Evolutionary conservation across 2,888 invertebrate species (phyloP), one percentile per base, ranked within the genome.

Genomic region (Cyrtodaria siliqua): DNA sequence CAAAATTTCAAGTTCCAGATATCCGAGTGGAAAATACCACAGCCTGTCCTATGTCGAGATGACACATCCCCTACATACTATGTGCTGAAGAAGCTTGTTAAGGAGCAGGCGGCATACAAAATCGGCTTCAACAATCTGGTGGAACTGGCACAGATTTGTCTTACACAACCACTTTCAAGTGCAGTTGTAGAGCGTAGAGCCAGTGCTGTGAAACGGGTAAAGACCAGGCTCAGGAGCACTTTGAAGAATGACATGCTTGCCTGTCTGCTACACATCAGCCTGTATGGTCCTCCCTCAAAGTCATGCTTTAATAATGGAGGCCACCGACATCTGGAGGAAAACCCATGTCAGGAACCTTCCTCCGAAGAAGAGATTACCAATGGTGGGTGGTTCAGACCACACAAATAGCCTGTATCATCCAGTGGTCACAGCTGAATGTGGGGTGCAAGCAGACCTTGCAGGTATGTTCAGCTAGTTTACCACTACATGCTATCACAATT

Each of bases 1-100:
- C 42, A 60, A 14, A 60, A 69, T 2, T 44, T 69, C 29, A 69
- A 69, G 16, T 69, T 55, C 23, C 53, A 61, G 16, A 29, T 69
- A 44, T 1, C 27, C 12, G 29, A 52, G 27, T 55, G 53, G 55
- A 55, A 55, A 38, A 14, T 57, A 20, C 57, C 57, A 18, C 14
- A 33, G 2, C n/a, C n/a, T n/a, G n/a, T n/a, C n/a, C n/a, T n/a
- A n/a, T n/a, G n/a, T n/a, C n/a, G n/a, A n/a, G n/a, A n/a, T n/a
- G n/a, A n/a, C n/a, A n/a, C n/a, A 14, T n/a, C n/a, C n/a, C n/a
- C n/a, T n/a, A n/a, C n/a, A n/a, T n/a, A n/a, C n/a, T 56, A 56
- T 38, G 40, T 61, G 16, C 14, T 61, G 18, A 49, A 47, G n/a
- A 61, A 61, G 61, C 2, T 49, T 14, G 61, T 61, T 18, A 27